Evolutionary conservation across 2,888 invertebrate species (phyloP), one percentile per base, ranked within the genome.

Genomic region (Aspidiotus rigidus): DNA sequence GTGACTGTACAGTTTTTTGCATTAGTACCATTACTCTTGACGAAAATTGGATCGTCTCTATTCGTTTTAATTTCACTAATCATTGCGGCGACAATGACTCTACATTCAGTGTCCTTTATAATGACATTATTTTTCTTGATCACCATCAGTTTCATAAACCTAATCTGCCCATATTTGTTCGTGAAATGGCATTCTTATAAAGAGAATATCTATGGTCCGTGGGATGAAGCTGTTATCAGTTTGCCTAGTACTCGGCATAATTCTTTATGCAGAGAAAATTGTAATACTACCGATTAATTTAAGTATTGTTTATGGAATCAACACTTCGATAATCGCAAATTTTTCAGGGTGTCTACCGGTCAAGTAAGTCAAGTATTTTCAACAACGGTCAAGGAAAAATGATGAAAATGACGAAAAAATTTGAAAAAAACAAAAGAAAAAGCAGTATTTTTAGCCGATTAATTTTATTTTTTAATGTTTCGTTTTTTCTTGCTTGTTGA

Each of bases 1-100:
- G 85, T 92, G 70, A 88, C 96, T 0, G 89, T 94, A 0, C 85
- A 90, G 75, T 83, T 89, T 72, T 98, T 98, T 79, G 93, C 93
- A 0, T 78, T 97, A 6, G 89, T 90, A 76, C 97, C 97, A 0
- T 85, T 89, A 71, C 79, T 95, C 62, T 82, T 90, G 71, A 81
- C 84, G 73, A 81, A 82, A 75, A 78, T 86, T 74, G 83, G 86
- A 76, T 77, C 82, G 67, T 83, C 84, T 2, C 78, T 81, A 64
- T 77, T 83, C 39, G 79, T 86, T 73, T 75, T 84, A 6, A 76
- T 83, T 15, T 77, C 84, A 17, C 80, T 83, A 72, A 75, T 81
- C 44, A 69, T 80, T 0, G 79, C 84, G 72, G 74, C 81, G 44
- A 69, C 80, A 0, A 80, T 84, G 16, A 79, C 85, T 42, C 73